Evolutionary conservation across 2,113 vertebrate genomes (phyloP).

Genomic region (Vombatus ursinus): DNA sequence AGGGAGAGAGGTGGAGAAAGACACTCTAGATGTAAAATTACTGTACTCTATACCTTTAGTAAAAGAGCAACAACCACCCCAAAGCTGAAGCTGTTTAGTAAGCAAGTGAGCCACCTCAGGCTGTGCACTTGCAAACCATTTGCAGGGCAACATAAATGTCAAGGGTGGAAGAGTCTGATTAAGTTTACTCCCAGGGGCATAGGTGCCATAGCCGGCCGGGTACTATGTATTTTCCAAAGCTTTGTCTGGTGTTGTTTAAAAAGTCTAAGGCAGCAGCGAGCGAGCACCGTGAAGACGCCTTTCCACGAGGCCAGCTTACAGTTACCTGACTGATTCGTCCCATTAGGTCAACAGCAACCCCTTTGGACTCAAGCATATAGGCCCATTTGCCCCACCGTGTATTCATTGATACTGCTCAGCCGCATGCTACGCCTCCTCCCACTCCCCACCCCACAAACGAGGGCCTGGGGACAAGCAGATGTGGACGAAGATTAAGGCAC

Average conservation of each 20-base stretch:
- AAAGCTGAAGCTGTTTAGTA: conserved; percentile 43
- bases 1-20: not conserved
- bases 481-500: not conserved
- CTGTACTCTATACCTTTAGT: not conserved
- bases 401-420: not conserved
- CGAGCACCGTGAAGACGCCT: not conserved
- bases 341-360: not conserved
- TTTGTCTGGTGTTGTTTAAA: conserved; percentile 45
- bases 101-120: conserved; percentile 36
- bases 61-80: not conserved
- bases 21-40: not conserved
- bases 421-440: accelerated
- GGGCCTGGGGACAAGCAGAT: accelerated
- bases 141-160: not conserved
- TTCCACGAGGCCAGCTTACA: too few species aligned
- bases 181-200: not conserved
- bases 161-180: not conserved
- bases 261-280: not conserved
- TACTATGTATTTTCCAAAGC: not conserved
- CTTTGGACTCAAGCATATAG: not conserved
- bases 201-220: not conserved
- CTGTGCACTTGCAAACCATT: not conserved
- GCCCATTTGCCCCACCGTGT: accelerated
- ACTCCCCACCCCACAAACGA: not conserved
- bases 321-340: not conserved